A percentile compares a stretch with the other conserved stretches of the same genome.
Conservation (phyloP, 2,888 invertebrate species). For the Caenorhabditis japonica region DNA sequence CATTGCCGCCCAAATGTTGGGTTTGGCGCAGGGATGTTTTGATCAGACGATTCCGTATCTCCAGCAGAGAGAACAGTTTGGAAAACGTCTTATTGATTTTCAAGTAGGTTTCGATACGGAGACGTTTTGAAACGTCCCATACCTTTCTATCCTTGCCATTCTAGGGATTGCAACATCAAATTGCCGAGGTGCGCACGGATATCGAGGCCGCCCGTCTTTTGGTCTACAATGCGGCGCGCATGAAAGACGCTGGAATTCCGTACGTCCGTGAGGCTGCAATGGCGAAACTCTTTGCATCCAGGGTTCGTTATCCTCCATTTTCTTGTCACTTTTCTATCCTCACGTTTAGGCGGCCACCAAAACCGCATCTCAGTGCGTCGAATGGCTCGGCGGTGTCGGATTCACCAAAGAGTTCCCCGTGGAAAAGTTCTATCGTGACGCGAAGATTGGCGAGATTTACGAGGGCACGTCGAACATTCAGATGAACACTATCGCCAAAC, state of each 20-base stretch:
- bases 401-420: conserved; percentile 95
- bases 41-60: conserved; percentile 95
- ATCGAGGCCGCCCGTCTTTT: conserved; percentile 90
- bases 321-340: too few relatives aligned
- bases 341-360: conserved; percentile 90
- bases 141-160: background rate
- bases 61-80: conserved; percentile 93
- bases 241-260: conserved; percentile 87
- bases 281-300: conserved; percentile 92
- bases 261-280: conserved; percentile 95
- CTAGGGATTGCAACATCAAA: conserved; percentile 94
- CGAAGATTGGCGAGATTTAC: conserved; percentile 93
- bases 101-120: conserved; percentile 83
- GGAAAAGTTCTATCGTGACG: conserved; percentile 95
- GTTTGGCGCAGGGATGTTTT: conserved; percentile 90
- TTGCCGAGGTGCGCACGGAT: conserved; percentile 89
- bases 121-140: too few relatives aligned
- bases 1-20: conserved; percentile 85
- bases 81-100: conserved; percentile 88
- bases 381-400: conserved; percentile 98
- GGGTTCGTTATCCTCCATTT: conserved; percentile 75
- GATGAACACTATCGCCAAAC: conserved; percentile 93
- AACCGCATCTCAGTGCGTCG: conserved; percentile 91
- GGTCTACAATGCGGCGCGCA: conserved; percentile 93
- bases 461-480: conserved; percentile 98